These are phyloP conservation scores for Hoplodrina blanda DNA, from an alignment of 2,888 invertebrate genomes.

Conservation along the genomic window DNA sequence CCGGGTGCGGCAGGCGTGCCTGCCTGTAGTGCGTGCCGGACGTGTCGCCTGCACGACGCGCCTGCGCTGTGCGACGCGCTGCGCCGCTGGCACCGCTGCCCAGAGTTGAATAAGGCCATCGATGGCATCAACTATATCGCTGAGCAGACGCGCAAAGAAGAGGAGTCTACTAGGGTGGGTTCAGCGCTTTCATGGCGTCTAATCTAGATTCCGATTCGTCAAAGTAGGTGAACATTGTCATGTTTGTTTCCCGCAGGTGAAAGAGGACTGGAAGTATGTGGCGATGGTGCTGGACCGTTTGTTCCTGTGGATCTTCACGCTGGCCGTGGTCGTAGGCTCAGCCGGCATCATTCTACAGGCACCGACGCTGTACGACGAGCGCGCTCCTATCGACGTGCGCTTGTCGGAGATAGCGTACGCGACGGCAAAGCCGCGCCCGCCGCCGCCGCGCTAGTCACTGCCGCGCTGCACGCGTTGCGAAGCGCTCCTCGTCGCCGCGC, in stretches of 20 bases:
- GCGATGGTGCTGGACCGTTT: constrained; percentile 99
- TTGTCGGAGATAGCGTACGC: constrained; percentile 97
- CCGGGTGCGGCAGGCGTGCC: constrained; percentile 54
- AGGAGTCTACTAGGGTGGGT: constrained; percentile 96
- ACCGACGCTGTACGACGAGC: constrained; percentile 97
- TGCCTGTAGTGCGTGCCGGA: constrained; percentile 83
- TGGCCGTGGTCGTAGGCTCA: constrained; percentile 98
- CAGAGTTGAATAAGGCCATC: constrained; percentile 97
- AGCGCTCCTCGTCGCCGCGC: constrained; percentile 58
- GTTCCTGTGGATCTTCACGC: constrained; percentile 99
- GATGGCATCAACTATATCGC: constrained; percentile 98
- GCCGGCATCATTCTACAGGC: constrained; percentile 98
- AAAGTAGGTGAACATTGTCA: not conserved
- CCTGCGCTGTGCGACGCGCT: constrained; percentile 91
- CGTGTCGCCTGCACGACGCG: constrained; percentile 90
- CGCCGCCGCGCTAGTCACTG: constrained; percentile 79
- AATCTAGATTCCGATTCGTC: not conserved
- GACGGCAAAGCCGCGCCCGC: constrained; percentile 94
- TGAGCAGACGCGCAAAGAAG: constrained; percentile 97
- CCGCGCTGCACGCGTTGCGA: constrained; percentile 89
- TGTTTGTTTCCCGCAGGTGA: constrained; percentile 93
- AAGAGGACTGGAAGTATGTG: constrained; percentile 99
- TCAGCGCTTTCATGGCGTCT: not conserved
- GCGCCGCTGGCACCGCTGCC: constrained; percentile 96
- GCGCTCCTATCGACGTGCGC: constrained; percentile 96